These are phyloP conservation scores for Caradrina clavipalpis DNA, from an alignment of 2,888 invertebrate species.

Conservation along the genomic window DNA sequence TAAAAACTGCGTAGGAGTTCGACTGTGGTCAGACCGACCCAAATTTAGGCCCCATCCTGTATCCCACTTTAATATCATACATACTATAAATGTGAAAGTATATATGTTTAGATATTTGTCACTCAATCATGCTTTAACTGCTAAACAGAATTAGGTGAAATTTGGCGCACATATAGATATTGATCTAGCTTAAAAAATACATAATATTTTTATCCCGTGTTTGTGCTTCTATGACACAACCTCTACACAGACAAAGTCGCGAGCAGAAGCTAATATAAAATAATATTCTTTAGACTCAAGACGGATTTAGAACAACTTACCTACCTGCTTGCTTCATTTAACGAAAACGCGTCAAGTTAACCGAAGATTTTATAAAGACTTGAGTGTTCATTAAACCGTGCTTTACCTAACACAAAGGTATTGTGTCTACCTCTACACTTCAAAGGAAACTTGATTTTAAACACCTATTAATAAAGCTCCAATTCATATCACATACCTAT, in stretches of 20 bases:
- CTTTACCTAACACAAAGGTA: slow-evolving; percentile 14
- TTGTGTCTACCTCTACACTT: no score
- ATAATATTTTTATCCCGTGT: no score
- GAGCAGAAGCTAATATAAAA: neutral
- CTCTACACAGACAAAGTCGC: no score
- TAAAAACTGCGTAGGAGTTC: slow-evolving; percentile 14
- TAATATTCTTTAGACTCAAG: neutral
- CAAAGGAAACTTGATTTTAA: slow-evolving; percentile 23
- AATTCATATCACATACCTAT: slow-evolving; percentile 2
- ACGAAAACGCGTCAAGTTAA: slow-evolving; percentile 51
- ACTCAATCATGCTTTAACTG: no score
- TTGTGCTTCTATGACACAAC: no score
- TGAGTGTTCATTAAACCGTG: slow-evolving; percentile 27
- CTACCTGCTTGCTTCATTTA: slow-evolving; percentile 46
- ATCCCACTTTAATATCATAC: neutral
- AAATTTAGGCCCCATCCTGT: slow-evolving; percentile 8
- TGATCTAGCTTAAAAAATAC: no score
- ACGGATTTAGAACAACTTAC: slow-evolving; percentile 56
- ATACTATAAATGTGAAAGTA: no score
- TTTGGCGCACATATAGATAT: no score
- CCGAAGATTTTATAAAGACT: slow-evolving; percentile 20
- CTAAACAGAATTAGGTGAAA: no score
- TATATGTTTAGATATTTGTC: no score
- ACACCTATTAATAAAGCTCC: slow-evolving; percentile 26
- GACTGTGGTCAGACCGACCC: slow-evolving; percentile 3